Conservation (phyloP, 2,113 vertebrate genomes). For the Oreotrochilus melanogaster region DNA sequence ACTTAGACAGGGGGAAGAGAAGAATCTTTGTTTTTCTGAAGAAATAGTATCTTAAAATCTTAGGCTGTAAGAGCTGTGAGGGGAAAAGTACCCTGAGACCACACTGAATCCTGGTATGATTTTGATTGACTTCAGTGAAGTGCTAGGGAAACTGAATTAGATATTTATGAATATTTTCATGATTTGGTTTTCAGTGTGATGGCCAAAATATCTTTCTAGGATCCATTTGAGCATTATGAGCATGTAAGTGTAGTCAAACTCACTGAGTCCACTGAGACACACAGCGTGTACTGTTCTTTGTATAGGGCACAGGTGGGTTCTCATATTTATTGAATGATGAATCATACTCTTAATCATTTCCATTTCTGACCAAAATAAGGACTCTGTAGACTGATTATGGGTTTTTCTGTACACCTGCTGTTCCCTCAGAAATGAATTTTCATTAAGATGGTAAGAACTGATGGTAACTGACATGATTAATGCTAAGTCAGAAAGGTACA, state of each 20-base stretch:
- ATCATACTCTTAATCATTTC: background rate
- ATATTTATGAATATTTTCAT: background rate
- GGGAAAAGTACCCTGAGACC: background rate
- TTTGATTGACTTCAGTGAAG: background rate
- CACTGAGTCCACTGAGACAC: background rate
- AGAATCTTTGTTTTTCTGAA: background rate
- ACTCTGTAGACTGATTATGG: background rate
- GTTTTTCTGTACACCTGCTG: constrained; percentile 4
- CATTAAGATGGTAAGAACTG: background rate
- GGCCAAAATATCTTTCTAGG: background rate
- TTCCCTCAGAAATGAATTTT: background rate
- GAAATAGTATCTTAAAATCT: background rate
- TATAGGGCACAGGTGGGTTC: background rate
- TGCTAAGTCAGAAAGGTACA: background rate
- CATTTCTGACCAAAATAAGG: background rate
- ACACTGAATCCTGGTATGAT: background rate
- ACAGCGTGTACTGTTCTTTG: background rate
- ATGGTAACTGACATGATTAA: background rate
- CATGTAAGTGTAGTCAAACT: background rate
- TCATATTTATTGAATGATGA: background rate
- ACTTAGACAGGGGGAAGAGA: background rate
- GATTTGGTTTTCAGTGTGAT: background rate
- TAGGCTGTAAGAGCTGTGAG: background rate
- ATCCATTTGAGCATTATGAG: background rate
- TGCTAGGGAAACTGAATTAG: background rate